These are phyloP conservation scores for Cinara cedri DNA, from an alignment of 2,888 invertebrate genomes.

Conservation along the genomic window DNA sequence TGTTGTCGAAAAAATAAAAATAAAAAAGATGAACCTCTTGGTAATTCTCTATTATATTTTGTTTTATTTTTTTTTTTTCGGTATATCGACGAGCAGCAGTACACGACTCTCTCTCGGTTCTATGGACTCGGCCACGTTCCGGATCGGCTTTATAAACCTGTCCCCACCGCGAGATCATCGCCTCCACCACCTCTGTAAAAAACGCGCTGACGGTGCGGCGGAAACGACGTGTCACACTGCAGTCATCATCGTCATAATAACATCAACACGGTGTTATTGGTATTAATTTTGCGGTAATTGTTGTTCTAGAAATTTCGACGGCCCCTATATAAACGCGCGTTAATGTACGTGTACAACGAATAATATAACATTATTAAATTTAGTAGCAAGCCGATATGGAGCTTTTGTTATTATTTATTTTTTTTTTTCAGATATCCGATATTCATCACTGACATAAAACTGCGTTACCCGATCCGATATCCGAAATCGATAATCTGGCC, in stretches of 20 bases:
- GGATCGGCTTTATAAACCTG: slow-evolving; percentile 12
- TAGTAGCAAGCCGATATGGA: no score
- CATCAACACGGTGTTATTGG: neutral
- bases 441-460: no score
- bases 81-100: neutral
- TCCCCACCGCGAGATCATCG: neutral
- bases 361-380: no score
- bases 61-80: no score
- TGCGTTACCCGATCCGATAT: no score
- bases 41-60: no score
- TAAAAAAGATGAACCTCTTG: neutral
- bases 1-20: neutral
- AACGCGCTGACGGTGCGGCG: neutral
- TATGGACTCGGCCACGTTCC: neutral
- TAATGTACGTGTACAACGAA: no score
- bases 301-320: slow-evolving; percentile 17
- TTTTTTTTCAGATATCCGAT: no score
- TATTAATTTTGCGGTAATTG: neutral
- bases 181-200: neutral
- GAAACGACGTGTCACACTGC: neutral
- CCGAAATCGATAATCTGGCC: no score
- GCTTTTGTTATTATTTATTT: no score
- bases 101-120: neutral
- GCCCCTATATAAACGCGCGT: no score
- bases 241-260: neutral